Conservation (phyloP, 2,888 invertebrate species). For the Perizoma affinitatum region DNA sequence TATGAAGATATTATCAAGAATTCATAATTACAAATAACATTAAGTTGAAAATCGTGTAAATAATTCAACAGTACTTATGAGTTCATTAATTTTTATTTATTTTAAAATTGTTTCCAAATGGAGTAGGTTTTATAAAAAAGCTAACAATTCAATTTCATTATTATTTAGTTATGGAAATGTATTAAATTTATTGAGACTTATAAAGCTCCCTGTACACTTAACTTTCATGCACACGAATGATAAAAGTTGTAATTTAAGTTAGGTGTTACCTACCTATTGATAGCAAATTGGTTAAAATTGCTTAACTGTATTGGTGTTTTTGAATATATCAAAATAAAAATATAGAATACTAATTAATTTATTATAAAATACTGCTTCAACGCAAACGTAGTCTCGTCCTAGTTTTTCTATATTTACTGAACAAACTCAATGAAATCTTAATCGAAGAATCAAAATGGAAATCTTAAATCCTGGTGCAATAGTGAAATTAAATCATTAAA, state of each 20-base stretch:
- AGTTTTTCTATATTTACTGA: too few relatives aligned
- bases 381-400: too few relatives aligned
- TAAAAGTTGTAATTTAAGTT: background rate
- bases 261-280: background rate
- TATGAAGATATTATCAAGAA: conserved; percentile 29
- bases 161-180: conserved; percentile 16
- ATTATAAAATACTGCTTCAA: too few relatives aligned
- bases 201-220: conserved; percentile 7
- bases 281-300: background rate
- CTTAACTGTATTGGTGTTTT: too few relatives aligned
- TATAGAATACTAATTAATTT: too few relatives aligned
- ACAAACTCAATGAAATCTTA: too few relatives aligned
- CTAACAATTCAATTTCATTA: conserved; percentile 20
- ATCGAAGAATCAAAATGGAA: too few relatives aligned
- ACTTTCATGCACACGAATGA: background rate
- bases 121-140: conserved; percentile 17
- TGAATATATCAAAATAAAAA: too few relatives aligned
- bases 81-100: conserved; percentile 23
- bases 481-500: too few relatives aligned
- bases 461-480: too few relatives aligned
- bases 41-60: conserved; percentile 13
- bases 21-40: conserved; percentile 27
- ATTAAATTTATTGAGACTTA: conserved; percentile 5
- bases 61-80: conserved; percentile 22
- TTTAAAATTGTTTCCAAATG: conserved; percentile 24